Conservation (phyloP, 2,797 vertebrate species). For the Hypotaenidia philippensis region DNA sequence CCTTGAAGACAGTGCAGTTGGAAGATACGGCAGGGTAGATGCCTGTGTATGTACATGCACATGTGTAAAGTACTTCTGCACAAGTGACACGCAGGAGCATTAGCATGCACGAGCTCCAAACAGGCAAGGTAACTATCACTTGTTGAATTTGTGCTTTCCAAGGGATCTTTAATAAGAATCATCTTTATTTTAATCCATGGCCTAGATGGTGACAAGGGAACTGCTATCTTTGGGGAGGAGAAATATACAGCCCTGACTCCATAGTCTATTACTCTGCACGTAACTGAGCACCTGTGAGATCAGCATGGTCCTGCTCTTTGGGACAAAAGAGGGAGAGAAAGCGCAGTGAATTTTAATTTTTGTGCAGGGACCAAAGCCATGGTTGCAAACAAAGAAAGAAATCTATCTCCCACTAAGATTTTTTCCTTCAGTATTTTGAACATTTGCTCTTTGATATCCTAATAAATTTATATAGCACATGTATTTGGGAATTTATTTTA, state of each 20-base stretch:
- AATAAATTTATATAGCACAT: neutral
- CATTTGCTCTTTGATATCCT: neutral
- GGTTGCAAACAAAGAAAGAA: neutral
- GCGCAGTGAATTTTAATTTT: neutral
- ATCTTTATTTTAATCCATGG: neutral
- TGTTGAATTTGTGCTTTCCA: neutral
- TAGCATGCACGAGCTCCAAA: neutral
- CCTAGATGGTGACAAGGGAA: neutral
- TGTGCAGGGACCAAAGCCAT: neutral
- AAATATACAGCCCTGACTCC: neutral
- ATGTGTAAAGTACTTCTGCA: neutral
- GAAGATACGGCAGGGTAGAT: rapidly evolving
- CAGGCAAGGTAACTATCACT: neutral
- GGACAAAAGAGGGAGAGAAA: neutral
- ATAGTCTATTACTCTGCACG: neutral
- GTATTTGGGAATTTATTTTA: neutral
- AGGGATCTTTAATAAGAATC: neutral
- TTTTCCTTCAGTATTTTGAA: neutral
- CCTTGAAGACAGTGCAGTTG: neutral
- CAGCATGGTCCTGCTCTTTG: neutral
- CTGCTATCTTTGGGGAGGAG: neutral
- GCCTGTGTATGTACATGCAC: rapidly evolving
- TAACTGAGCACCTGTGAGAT: neutral
- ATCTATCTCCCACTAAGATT: neutral
- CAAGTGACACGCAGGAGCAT: rapidly evolving